Percentiles rank a stretch among this genome's conserved stretches.
phyloP scores from a whole-genome alignment of 2,888 invertebrate species.

The Lycia hirtaria region DNA sequence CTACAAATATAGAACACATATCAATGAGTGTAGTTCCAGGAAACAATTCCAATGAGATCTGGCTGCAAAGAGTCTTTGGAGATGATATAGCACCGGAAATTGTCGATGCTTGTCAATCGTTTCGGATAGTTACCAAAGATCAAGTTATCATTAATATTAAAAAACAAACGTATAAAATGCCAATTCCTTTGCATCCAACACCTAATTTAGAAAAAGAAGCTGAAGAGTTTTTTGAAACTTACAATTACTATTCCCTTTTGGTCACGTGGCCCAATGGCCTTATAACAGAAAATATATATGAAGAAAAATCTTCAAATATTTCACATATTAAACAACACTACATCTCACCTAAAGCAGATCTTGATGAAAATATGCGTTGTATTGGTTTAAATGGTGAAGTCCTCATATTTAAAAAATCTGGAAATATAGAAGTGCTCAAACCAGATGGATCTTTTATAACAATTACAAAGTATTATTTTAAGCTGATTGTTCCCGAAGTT shows the following conservation, averaged over 20 bases:
- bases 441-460: slow-evolving; percentile 68
- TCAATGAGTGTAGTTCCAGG: slow-evolving; percentile 65
- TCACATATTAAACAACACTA: slow-evolving; percentile 75
- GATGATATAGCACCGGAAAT: slow-evolving; percentile 51
- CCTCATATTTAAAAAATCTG: slow-evolving; percentile 64
- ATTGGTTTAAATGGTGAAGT: slow-evolving; percentile 75
- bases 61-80: slow-evolving; percentile 69
- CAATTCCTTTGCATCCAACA: slow-evolving; percentile 36
- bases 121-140: slow-evolving; percentile 69
- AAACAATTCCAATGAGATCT: slow-evolving; percentile 67
- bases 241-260: slow-evolving; percentile 62
- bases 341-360: slow-evolving; percentile 41
- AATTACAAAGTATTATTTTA: slow-evolving; percentile 64
- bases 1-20: slow-evolving; percentile 69
- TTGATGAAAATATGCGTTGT: slow-evolving; percentile 71
- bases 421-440: slow-evolving; percentile 63
- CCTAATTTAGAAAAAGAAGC: slow-evolving; percentile 43
- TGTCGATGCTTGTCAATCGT: slow-evolving; percentile 64
- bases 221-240: slow-evolving; percentile 48
- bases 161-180: slow-evolving; percentile 58
- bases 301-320: slow-evolving; percentile 59
- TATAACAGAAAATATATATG: slow-evolving; percentile 70
- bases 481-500: slow-evolving; percentile 36
- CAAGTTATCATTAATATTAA: slow-evolving; percentile 67
- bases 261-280: slow-evolving; percentile 79